These are phyloP conservation scores for Drosophila teissieri DNA, from an alignment of 1,140 invertebrate species.

Conservation along the genomic window DNA sequence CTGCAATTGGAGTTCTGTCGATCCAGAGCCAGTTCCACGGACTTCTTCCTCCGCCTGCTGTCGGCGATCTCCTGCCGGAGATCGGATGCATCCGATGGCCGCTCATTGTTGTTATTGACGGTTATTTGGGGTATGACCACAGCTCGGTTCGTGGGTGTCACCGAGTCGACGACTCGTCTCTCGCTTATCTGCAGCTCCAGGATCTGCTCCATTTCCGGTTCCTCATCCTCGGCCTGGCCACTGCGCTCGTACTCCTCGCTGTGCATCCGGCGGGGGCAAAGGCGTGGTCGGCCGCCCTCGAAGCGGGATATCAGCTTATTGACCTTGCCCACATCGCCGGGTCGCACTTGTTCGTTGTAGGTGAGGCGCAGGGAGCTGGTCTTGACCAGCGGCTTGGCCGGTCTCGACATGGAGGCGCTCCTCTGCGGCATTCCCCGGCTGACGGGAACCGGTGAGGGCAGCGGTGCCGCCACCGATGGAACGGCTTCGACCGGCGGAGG, in stretches of 20 bases:
- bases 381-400: conserved; percentile 72
- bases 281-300: conserved; percentile 61
- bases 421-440: conserved; percentile 43
- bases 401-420: conserved; percentile 68
- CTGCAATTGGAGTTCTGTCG: conserved; percentile 71
- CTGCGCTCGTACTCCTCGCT: conserved; percentile 61
- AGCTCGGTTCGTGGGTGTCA: conserved; percentile 48
- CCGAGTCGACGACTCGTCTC: conserved; percentile 10
- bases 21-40: conserved; percentile 36
- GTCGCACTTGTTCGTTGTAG: conserved; percentile 75
- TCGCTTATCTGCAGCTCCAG: conserved; percentile 2
- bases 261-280: conserved; percentile 48
- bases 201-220: conserved; percentile 2
- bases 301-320: conserved; percentile 80
- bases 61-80: neutral
- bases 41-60: conserved; percentile 9
- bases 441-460: neutral
- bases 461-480: neutral
- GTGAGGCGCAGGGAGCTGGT: conserved; percentile 74
- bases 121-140: conserved; percentile 64
- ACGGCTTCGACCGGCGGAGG: neutral
- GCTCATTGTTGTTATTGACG: conserved; percentile 39
- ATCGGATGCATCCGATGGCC: neutral
- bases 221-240: neutral
- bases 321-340: conserved; percentile 73